Percentiles rank a stretch among this genome's conserved stretches.
Evolutionary conservation across 2,797 vertebrate species (phyloP).

Genomic region (Pantherophis alleghaniensis): DNA sequence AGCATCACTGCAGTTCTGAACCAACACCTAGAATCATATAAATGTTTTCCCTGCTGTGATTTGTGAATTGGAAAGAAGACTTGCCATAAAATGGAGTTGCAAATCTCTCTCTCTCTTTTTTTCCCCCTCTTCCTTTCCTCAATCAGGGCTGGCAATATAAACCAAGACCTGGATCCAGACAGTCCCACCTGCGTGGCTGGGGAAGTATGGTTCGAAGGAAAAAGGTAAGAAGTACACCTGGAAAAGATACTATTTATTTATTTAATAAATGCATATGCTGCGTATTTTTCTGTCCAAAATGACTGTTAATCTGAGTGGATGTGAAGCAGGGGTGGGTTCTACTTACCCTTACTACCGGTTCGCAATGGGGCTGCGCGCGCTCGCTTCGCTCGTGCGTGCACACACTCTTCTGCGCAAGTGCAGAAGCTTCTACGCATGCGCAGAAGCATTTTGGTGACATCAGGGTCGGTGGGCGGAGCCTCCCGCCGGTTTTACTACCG

Average conservation of each 20-base stretch:
- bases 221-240: constrained; percentile 5
- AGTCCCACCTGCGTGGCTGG: background rate
- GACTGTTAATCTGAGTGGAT: background rate
- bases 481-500: too few relatives aligned
- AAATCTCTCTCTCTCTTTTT: background rate
- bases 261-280: background rate
- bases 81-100: background rate
- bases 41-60: background rate
- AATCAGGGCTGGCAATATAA: constrained; percentile 1
- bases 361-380: accelerated
- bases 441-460: too few relatives aligned
- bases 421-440: too few relatives aligned
- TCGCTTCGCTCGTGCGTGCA: too few relatives aligned
- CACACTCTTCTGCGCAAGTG: too few relatives aligned
- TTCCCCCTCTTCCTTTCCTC: background rate
- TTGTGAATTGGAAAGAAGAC: background rate
- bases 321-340: too few relatives aligned
- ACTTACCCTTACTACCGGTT: too few relatives aligned
- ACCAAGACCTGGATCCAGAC: background rate
- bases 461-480: too few relatives aligned
- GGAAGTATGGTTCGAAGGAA: background rate
- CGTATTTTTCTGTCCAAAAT: background rate
- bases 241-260: background rate
- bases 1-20: background rate
- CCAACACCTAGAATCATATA: background rate